Evolutionary conservation across 2,888 invertebrate genomes (phyloP).

Genomic region (Rhingia campestris): DNA sequence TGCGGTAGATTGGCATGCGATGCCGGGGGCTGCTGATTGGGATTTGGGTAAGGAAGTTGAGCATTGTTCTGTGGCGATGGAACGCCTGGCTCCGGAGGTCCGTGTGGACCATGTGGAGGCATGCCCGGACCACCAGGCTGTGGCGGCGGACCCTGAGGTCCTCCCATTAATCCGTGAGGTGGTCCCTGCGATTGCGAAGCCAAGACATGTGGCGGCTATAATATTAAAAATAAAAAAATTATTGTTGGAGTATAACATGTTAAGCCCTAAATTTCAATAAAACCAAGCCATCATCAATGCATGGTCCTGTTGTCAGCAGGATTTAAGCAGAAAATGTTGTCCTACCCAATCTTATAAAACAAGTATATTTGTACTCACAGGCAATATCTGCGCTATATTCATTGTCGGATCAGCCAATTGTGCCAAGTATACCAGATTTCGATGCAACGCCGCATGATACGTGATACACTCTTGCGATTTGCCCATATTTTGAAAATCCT

Average conservation of each 20-base stretch:
- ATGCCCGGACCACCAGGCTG: conserved; percentile 81
- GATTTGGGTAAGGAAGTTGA: conserved; percentile 79
- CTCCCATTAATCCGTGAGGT: conserved; percentile 80
- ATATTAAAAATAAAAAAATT: conserved; percentile 19
- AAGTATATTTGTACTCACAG: conserved; percentile 85
- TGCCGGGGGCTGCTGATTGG: conserved; percentile 77
- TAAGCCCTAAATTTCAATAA: background rate
- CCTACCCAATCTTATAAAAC: conserved; percentile 50
- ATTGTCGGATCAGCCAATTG: conserved; percentile 98
- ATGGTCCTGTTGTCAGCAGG: no score
- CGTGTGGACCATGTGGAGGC: conserved; percentile 81
- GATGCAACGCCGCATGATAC: conserved; percentile 96
- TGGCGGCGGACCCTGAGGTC: conserved; percentile 75
- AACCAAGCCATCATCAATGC: background rate
- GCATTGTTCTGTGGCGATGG: conserved; percentile 75
- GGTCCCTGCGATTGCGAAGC: conserved; percentile 81
- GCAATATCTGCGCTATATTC: conserved; percentile 94
- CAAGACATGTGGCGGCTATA: conserved; percentile 85
- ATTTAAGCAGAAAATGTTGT: no score
- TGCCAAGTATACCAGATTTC: conserved; percentile 97
- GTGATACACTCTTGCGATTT: conserved; percentile 96
- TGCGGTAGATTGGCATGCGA: conserved; percentile 79
- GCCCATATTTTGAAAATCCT: conserved; percentile 97
- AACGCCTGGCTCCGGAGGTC: conserved; percentile 75
- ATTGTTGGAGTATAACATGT: background rate